Evolutionary conservation across 2,797 vertebrate species (phyloP), one percentile per base, ranked within the genome.

Genomic region (Okamejei kenojei): DNA sequence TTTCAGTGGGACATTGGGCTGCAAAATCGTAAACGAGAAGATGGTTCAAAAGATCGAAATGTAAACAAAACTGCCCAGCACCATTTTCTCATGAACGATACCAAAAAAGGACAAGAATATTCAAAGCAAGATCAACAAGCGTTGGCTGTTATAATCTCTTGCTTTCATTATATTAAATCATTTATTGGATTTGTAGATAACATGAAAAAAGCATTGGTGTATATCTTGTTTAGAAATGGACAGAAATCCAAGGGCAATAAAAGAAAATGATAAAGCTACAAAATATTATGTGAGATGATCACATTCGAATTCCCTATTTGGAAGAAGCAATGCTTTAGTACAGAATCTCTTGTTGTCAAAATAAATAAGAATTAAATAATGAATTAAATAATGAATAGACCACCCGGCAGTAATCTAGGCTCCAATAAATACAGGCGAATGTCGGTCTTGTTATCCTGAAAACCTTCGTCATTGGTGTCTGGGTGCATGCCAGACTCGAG

Each of bases 101-200:
- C 90, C 90, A 92, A 92, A 92, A 74, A 92, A 92, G 90, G 90
- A 7, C 15, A 74, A 76, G 13, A 54, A 74, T n/a, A 29, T 92
- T 17, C 26, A 29, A 38, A 29, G 26, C 68, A n/a, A 74, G 13
- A 54, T 54, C 32, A 91, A 58, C 90, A 5, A 54, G 45, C 58
- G 10, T 76, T 76, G 58, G 73, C 71, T 58, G 71, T 74, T 76
- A n/a, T 38, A n/a, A 76, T 76, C 26, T 71, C 11, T 26, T 11
- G 26, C 26, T 71, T 76, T 92, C 23, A 13, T 23, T 23, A 0
- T 26, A 54, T 26, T 54, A 91, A 91, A 45, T 91, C 88, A 38
- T 10, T 58, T 3, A 92, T 38, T 76, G 13, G 71, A 58, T 29
- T 26, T 7, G 71, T 38, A 38, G 5, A 74, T 76, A 45, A 2